A percentile compares a stretch with the other conserved stretches of the same genome.
Evolutionary conservation across 37 sponge, comb jelly and placozoan species (phyloP).

Genomic region (Theonella swinhoei): DNA sequence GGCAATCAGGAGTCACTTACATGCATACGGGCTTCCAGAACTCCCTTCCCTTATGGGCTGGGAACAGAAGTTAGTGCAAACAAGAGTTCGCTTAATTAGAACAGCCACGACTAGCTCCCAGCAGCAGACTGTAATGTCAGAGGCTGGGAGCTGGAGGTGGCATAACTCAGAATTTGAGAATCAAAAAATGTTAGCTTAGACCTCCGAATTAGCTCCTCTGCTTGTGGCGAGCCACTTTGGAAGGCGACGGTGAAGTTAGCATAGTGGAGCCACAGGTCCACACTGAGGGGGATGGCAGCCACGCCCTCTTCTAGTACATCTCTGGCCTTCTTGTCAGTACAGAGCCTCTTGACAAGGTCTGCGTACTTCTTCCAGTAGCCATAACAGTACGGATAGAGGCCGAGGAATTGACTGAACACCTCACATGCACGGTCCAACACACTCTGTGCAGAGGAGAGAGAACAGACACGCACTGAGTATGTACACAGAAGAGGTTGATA

Average conservation of each 20-base stretch:
- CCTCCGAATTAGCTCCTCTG: neutral
- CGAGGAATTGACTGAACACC: conserved; percentile 75
- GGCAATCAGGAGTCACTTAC: neutral
- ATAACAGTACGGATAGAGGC: conserved; percentile 87
- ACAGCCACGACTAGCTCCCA: neutral
- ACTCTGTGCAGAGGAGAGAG: conserved; percentile 24
- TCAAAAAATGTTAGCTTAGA: neutral
- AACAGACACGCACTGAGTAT: neutral
- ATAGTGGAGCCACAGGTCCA: conserved; percentile 92
- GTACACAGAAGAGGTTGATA: neutral
- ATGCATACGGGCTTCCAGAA: neutral
- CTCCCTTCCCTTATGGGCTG: neutral
- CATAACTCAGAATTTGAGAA: neutral
- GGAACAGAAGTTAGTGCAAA: neutral
- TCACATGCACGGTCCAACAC: conserved; percentile 49
- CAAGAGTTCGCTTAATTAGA: too few relatives aligned
- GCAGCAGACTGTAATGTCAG: neutral
- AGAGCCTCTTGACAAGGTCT: conserved; percentile 61
- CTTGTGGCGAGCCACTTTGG: neutral
- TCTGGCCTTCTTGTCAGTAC: conserved; percentile 35
- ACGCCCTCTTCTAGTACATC: conserved; percentile 76
- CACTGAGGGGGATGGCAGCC: conserved; percentile 82
- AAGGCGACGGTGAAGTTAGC: conserved; percentile 49
- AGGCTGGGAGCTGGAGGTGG: neutral
- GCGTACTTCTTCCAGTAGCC: conserved; percentile 97